Conservation (phyloP, 2,888 invertebrate genomes). For the Leptinotarsa juncta region DNA sequence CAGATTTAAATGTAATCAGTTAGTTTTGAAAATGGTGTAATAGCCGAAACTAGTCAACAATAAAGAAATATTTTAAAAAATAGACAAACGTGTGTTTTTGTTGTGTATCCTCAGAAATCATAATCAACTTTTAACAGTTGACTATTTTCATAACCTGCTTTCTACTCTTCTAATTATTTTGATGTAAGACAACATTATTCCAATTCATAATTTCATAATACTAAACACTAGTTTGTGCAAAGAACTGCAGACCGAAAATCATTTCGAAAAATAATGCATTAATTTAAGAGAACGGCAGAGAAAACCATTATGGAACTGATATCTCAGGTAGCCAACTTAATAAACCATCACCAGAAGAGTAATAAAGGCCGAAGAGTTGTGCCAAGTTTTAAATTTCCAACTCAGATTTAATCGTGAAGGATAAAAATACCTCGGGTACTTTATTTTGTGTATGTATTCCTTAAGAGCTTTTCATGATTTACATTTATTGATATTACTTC, state of each 20-base stretch:
- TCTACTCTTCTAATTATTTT: too few species aligned
- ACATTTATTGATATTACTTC: slow-evolving; percentile 52
- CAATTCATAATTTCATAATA: not conserved
- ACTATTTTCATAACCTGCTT: too few species aligned
- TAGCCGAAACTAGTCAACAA: too few species aligned
- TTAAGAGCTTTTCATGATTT: slow-evolving; percentile 44
- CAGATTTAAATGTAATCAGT: too few species aligned
- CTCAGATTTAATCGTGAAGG: slow-evolving; percentile 40
- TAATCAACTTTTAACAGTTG: too few species aligned
- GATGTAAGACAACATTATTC: not conserved
- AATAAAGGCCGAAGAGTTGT: slow-evolving; percentile 41
- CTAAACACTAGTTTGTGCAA: not conserved
- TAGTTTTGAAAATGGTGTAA: too few species aligned
- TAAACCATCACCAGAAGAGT: slow-evolving; percentile 36
- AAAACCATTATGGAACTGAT: slow-evolving; percentile 29
- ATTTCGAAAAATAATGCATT: slow-evolving; percentile 29
- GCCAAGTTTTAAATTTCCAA: slow-evolving; percentile 45
- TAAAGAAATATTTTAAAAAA: too few species aligned
- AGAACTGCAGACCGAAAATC: slow-evolving; percentile 5
- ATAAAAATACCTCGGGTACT: slow-evolving; percentile 35
- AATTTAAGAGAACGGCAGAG: slow-evolving; percentile 25
- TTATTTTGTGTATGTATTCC: slow-evolving; percentile 42
- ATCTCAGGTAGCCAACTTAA: slow-evolving; percentile 44
- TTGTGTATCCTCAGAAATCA: too few species aligned
- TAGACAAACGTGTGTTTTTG: too few species aligned